Evolutionary conservation across 1,140 invertebrate genomes (phyloP), one percentile per base, ranked within the genome.

Genomic region (Zaprionus gabonicus): DNA sequence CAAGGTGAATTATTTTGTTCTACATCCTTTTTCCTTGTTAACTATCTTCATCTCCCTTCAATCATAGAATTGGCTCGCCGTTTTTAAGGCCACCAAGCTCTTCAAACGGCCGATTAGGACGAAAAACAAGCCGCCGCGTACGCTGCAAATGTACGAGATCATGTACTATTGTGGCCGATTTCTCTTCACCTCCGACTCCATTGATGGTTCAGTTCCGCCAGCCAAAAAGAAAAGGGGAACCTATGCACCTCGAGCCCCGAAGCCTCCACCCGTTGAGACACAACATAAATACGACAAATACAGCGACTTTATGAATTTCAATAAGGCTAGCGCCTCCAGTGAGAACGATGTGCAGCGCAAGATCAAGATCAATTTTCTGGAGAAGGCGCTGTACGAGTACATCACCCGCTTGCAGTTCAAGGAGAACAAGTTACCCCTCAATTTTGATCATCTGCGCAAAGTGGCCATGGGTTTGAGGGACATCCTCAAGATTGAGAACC

Each of bases 401-500:
- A 79, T 82, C 13, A 74, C 80, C n/a, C 76, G 91, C 7, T 80
- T 80, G 10, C 80, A 83, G 46, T 60, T 85, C 23, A 87, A 91
- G 17, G 78, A 80, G 46, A 72, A 84, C 31, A 78, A 83, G 44
- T 71, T 78, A 0, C 69, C 76, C 1, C 59, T 91, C 0, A 69
- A 88, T 34, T 49, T 86, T 25, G 81, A 83, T 38, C 76, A 79
- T 10, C 27, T 92, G 53, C 82, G 85, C 2, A 63, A 68, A 6
- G 78, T 91, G 34, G 87, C 91, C 20, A 74, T 79, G 1, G 78
- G 76, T 27, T 53, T 92, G 44, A 65, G 82, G 10, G 82, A 92
- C 20, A 90, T 91, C 20, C 51, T 92, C 1, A 91, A 92, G 36
- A 91, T 92, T 4, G 87, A 92, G 4, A 84, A 86, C 34, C 92